phyloP scores from a whole-genome alignment of 2,113 vertebrate genomes.

The Nycticorax nycticorax region DNA sequence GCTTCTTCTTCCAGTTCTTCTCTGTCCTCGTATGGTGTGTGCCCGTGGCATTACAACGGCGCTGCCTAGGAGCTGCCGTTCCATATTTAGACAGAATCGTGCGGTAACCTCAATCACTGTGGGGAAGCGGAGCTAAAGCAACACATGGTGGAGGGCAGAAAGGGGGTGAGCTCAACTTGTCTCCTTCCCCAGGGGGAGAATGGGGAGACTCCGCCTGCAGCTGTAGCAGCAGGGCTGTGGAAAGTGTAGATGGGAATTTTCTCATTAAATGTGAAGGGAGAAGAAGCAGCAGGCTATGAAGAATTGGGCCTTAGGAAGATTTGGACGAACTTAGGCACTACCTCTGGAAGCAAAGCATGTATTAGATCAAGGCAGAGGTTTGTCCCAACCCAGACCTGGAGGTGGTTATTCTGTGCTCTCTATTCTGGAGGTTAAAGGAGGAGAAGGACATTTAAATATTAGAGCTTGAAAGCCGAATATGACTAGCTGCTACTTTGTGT shows the following conservation, averaged over 20 bases:
- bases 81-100: neutral
- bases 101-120: neutral
- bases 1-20: neutral
- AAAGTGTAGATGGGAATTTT: neutral
- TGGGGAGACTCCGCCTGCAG: neutral
- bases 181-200: neutral
- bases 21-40: neutral
- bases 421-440: neutral
- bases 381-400: neutral
- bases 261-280: neutral
- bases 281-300: neutral
- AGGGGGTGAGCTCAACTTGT: neutral
- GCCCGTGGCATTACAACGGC: fast-evolving
- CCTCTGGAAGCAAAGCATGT: neutral
- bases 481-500: neutral
- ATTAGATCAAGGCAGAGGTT: neutral
- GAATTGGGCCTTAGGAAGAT: neutral
- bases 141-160: neutral
- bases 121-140: neutral
- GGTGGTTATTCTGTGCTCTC: neutral
- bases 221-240: neutral
- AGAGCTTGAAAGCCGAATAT: neutral
- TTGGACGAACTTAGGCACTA: neutral
- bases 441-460: neutral
- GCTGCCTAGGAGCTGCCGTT: neutral